Evolutionary conservation across 2,888 invertebrate species (phyloP), one percentile per base, ranked within the genome.

Genomic region (Drosophila maculinotata): DNA sequence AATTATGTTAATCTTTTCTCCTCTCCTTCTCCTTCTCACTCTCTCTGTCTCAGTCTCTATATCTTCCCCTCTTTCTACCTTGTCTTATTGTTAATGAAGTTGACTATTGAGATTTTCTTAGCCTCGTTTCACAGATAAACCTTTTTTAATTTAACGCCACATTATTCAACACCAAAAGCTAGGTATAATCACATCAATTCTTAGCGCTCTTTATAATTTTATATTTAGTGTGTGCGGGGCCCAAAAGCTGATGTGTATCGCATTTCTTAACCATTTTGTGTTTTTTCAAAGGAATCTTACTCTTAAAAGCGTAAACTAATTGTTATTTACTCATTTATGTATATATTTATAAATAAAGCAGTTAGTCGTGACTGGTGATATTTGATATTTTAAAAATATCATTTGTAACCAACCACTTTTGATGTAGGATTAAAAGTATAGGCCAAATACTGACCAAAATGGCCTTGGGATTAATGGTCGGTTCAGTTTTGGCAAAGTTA

Each of bases 91-190:
- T 44, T 74, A 75, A 79, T 70, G 45, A 65, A 65, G 69, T 31
- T 72, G 67, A 63, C 60, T 63, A 33, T 48, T 35, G 59, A 25
- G 60, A 77, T 51, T 56, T 59, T 17, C 33, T 28, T 30, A 20
- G 49, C 17, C 35, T 39, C 31, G 28, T 45, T 68, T 52, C 28
- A 17, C 30, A 48, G 71, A 67, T 53, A 68, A 60, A 49, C 44
- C 41, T 63, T 76, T 63, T 77, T 72, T 62, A 69, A 79, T 81
- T 79, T 68, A 78, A 78, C 64, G 81, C 74, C 56, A 76, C 53
- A 77, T 63, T 44, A 67, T 39, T 63, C 51, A 54, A 14, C 17
- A 23, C 12, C 23, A 38, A 54, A 20, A 3, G 3, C 26, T 6
- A 42, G 0, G 26, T 4, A 20, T 20, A 20, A 20, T 20, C 25